These are phyloP conservation scores for Tupiocoris notatus DNA, from an alignment of 2,888 invertebrate species.

Conservation along the genomic window DNA sequence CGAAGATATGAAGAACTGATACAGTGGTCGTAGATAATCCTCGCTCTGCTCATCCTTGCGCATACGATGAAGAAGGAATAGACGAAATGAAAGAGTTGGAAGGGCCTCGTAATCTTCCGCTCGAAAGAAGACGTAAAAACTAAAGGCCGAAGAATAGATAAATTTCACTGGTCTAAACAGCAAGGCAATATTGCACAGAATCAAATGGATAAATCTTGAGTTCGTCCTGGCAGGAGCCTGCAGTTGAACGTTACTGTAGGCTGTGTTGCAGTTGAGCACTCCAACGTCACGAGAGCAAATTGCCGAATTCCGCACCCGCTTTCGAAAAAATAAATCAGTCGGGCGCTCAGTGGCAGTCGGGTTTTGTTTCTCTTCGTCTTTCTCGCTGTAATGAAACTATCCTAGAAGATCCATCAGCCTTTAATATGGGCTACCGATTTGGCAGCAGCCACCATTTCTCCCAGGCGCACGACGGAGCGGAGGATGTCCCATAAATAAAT, in stretches of 20 bases:
- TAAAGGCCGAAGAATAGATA: slow-evolving; percentile 22
- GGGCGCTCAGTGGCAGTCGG: not conserved
- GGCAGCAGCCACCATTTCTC: slow-evolving; percentile 19
- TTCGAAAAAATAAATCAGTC: slow-evolving; percentile 35
- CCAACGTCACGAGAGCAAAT: slow-evolving; percentile 32
- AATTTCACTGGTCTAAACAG: slow-evolving; percentile 28
- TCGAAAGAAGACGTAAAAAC: not conserved
- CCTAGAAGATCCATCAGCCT: slow-evolving; percentile 41
- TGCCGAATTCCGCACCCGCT: slow-evolving; percentile 38
- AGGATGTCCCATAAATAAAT: slow-evolving; percentile 39
- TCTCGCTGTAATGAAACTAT: slow-evolving; percentile 39
- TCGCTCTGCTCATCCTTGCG: too few species aligned
- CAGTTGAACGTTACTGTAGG: slow-evolving; percentile 12
- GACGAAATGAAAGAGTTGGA: not conserved
- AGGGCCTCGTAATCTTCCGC: not conserved
- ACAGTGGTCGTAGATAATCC: too few species aligned
- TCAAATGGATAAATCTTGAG: slow-evolving; percentile 41
- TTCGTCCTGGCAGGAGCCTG: slow-evolving; percentile 14
- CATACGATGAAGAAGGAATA: not conserved
- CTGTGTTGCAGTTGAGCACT: not conserved
- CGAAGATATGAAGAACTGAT: too few species aligned
- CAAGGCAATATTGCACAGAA: slow-evolving; percentile 42
- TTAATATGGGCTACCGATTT: slow-evolving; percentile 39
- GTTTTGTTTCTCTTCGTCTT: not conserved
- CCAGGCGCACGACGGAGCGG: too few species aligned